Conservation (phyloP, 2,797 vertebrate genomes). For the Neosilurus hyrtlii region DNA sequence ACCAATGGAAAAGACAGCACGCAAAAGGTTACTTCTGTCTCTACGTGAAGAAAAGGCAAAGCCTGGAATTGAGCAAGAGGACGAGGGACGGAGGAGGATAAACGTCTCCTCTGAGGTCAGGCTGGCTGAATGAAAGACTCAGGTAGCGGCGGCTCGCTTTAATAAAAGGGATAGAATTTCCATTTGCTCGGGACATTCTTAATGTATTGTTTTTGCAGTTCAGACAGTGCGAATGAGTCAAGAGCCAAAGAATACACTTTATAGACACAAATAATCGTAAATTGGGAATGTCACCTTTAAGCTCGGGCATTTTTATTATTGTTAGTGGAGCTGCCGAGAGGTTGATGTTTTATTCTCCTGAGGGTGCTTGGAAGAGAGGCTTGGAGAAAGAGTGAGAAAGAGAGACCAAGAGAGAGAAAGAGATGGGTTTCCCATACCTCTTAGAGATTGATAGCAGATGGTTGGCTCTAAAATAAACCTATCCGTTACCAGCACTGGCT, state of each 20-base stretch:
- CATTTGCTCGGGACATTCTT: constrained; percentile 88
- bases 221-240: constrained; percentile 87
- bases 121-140: constrained; percentile 82
- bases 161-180: constrained; percentile 95
- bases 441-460: constrained; percentile 94
- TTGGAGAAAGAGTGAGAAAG: constrained; percentile 31
- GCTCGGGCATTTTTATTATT: constrained; percentile 99
- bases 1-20: not conserved
- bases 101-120: constrained; percentile 83
- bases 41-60: not conserved
- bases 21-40: not conserved
- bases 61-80: constrained; percentile 49
- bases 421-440: constrained; percentile 86
- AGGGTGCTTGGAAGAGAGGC: constrained; percentile 67
- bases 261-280: constrained; percentile 99
- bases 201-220: constrained; percentile 90
- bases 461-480: constrained; percentile 94
- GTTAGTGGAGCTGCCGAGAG: constrained; percentile 96
- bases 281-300: constrained; percentile 99
- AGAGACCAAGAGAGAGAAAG: constrained; percentile 61
- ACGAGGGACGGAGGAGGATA: constrained; percentile 59
- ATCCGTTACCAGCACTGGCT: constrained; percentile 90
- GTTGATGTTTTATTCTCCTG: constrained; percentile 94
- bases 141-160: constrained; percentile 90
- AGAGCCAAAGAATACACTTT: constrained; percentile 97